Percentiles rank a stretch among this genome's conserved stretches.
Evolutionary conservation across 2,888 invertebrate genomes (phyloP).

Genomic region (Lepas anatifera): DNA sequence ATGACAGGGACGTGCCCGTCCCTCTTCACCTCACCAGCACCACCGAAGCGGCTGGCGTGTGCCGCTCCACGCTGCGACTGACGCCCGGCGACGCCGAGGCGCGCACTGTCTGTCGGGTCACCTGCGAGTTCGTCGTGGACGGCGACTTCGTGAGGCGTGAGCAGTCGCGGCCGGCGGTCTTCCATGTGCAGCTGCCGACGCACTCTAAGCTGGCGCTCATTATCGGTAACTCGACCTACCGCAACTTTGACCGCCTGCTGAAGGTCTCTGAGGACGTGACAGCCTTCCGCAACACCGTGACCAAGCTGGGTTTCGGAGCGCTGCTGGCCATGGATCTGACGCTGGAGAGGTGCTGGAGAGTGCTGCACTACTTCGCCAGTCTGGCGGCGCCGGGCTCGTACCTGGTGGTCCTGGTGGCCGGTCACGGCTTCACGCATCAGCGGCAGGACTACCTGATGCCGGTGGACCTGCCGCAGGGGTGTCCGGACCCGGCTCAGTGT

Average conservation of each 20-base stretch:
- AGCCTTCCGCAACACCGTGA: background rate
- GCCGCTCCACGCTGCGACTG: background rate
- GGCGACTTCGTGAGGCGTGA: background rate
- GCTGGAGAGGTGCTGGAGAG: background rate
- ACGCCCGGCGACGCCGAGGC: background rate
- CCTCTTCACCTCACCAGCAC: too few species aligned
- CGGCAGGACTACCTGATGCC: background rate
- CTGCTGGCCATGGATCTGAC: background rate
- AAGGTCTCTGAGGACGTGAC: background rate
- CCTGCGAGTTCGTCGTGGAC: background rate
- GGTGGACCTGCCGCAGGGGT: background rate
- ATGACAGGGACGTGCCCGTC: background rate
- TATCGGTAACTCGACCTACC: background rate
- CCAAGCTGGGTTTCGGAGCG: background rate
- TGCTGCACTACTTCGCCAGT: background rate
- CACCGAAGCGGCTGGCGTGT: too few species aligned
- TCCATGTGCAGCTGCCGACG: background rate
- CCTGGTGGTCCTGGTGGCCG: background rate
- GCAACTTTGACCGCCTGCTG: background rate
- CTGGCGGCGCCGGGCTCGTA: background rate
- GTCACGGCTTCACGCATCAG: background rate
- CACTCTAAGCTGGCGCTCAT: constrained; percentile 10
- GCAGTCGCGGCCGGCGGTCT: background rate
- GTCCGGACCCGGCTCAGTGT: background rate
- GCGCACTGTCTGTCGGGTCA: background rate